phyloP scores from a whole-genome alignment of 2,888 invertebrate genomes.

The Drosophila leonis region DNA sequence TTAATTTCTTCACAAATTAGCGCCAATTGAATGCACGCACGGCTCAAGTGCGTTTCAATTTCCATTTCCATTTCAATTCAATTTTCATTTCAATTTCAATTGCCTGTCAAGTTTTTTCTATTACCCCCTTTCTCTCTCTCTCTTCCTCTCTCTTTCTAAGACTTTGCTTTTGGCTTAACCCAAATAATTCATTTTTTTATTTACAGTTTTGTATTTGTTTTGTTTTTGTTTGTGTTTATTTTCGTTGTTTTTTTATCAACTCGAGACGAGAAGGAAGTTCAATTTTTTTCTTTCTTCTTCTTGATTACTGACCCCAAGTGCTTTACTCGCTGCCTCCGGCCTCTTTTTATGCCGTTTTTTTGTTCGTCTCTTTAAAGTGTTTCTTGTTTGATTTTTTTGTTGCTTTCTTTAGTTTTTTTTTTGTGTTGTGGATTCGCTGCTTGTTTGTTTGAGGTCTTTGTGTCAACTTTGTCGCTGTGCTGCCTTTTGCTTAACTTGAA shows the following conservation, averaged over 20 bases:
- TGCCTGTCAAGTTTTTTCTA: constrained; percentile 63
- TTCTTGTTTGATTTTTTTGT: constrained; percentile 39
- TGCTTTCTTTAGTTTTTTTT: constrained; percentile 20
- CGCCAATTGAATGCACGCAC: constrained; percentile 65
- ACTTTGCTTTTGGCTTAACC: constrained; percentile 57
- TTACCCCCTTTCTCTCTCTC: constrained; percentile 22
- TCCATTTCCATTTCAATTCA: constrained; percentile 41
- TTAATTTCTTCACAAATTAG: constrained; percentile 55
- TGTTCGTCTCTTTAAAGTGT: constrained; percentile 27
- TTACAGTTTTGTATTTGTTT: constrained; percentile 31
- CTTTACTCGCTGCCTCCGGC: constrained; percentile 21
- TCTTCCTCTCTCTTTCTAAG: background rate
- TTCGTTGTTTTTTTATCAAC: constrained; percentile 23
- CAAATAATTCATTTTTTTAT: constrained; percentile 58
- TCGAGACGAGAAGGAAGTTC: constrained; percentile 65
- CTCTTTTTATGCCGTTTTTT: constrained; percentile 16
- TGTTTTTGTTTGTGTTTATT: constrained; percentile 19
- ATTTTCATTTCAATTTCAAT: constrained; percentile 62
- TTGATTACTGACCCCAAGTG: constrained; percentile 32
- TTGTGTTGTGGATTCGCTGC: constrained; percentile 57
- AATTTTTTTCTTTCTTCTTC: constrained; percentile 46
- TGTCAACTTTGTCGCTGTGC: constrained; percentile 68
- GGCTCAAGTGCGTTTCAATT: constrained; percentile 72
- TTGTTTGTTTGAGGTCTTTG: constrained; percentile 80
- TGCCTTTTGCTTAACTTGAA: constrained; percentile 7